Evolutionary conservation across 1,140 invertebrate species (phyloP).

Genomic region (Penaeus vannamei): DNA sequence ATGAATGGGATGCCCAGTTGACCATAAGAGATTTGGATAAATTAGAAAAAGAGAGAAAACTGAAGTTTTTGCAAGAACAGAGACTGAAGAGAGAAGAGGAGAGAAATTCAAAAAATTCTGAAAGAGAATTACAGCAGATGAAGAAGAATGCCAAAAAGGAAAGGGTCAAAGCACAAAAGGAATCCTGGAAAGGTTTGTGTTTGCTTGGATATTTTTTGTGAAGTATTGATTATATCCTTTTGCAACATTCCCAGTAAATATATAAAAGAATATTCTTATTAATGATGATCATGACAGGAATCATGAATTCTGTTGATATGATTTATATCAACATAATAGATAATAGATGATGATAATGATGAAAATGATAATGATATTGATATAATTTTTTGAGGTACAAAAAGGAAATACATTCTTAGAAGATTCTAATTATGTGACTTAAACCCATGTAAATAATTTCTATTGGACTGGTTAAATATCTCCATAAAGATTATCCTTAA

Average conservation of each 20-base stretch:
- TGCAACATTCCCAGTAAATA: no score
- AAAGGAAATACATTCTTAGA: neutral
- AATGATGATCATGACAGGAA: no score
- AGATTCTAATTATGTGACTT: neutral
- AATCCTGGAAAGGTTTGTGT: slow-evolving; percentile 41
- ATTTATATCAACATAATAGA: no score
- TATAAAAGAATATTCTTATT: no score
- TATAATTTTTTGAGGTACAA: no score
- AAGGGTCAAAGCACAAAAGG: slow-evolving; percentile 44
- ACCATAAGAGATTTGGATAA: slow-evolving; percentile 44
- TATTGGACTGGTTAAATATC: neutral
- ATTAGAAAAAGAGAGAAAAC: slow-evolving; percentile 11
- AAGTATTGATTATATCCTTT: no score
- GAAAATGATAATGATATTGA: no score
- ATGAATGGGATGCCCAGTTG: slow-evolving; percentile 46
- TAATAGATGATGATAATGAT: no score
- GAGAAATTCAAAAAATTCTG: slow-evolving; percentile 10
- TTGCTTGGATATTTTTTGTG: neutral
- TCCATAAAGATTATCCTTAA: neutral
- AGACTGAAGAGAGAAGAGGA: neutral
- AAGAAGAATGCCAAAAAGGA: slow-evolving; percentile 27
- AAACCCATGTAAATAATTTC: neutral
- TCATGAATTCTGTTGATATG: no score
- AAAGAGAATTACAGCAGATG: slow-evolving; percentile 12
- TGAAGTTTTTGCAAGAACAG: no score